These are phyloP conservation scores for Drosophila histrio DNA, from an alignment of 2,888 invertebrate species.

Conservation along the genomic window DNA sequence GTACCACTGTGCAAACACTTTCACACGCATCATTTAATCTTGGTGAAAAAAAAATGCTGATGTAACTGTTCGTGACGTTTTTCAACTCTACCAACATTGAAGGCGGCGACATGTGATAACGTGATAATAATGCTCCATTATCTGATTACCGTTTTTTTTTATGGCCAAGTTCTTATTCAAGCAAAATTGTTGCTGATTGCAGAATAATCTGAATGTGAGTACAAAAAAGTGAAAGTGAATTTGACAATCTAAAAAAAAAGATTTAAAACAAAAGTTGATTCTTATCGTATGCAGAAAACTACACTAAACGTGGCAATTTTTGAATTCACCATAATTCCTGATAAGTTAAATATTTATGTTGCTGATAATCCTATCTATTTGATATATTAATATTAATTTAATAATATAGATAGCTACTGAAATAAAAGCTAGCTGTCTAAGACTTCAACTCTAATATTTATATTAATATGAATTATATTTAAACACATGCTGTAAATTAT, in stretches of 20 bases:
- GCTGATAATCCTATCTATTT: too few species aligned
- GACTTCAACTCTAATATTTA: too few species aligned
- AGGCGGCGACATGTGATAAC: conserved; percentile 41
- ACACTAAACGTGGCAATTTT: too few species aligned
- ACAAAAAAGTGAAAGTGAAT: conserved; percentile 48
- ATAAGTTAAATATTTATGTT: too few species aligned
- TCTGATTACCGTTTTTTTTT: conserved; percentile 31
- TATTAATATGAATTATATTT: too few species aligned
- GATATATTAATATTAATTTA: too few species aligned
- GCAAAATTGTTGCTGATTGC: conserved; percentile 36
- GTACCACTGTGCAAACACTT: conserved; percentile 51
- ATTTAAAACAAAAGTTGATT: neutral
- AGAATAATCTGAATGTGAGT: conserved; percentile 11
- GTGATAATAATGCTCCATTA: conserved; percentile 52
- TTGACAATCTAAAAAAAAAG: conserved; percentile 1
- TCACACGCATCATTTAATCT: conserved; percentile 45
- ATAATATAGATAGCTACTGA: too few species aligned
- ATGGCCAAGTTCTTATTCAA: conserved; percentile 8
- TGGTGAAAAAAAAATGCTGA: conserved; percentile 35
- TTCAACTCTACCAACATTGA: conserved; percentile 6
- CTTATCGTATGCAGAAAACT: too few species aligned
- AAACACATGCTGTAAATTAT: too few species aligned
- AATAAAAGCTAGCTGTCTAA: too few species aligned
- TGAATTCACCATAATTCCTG: too few species aligned
- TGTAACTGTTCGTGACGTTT: conserved; percentile 58